These are phyloP conservation scores for Branchipolynoe longqiensis DNA, from an alignment of 2,888 invertebrate genomes.

Conservation along the genomic window DNA sequence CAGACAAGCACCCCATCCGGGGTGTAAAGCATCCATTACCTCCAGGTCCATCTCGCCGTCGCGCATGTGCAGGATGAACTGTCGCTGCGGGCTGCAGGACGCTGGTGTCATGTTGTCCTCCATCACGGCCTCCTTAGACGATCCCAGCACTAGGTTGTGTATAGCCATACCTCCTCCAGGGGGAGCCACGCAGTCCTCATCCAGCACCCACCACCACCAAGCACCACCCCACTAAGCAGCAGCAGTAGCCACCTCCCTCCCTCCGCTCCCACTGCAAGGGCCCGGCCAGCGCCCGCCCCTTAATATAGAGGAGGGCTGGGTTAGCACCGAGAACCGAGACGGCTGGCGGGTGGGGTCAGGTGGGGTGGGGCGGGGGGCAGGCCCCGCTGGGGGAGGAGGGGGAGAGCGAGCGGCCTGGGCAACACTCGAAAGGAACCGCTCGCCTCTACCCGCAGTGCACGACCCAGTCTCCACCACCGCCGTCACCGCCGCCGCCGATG, in stretches of 20 bases:
- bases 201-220: conserved; percentile 11
- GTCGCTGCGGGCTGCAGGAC: conserved; percentile 47
- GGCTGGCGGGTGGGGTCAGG: too few relatives aligned
- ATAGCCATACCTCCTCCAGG: conserved; percentile 39
- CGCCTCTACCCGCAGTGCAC: not conserved
- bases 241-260: conserved; percentile 14
- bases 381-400: not conserved
- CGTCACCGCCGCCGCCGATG: not conserved
- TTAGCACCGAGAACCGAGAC: too few relatives aligned
- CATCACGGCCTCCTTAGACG: conserved; percentile 50
- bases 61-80: conserved; percentile 43
- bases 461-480: not conserved
- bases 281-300: not conserved
- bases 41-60: conserved; percentile 27
- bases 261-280: not conserved
- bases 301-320: not conserved
- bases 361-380: not conserved
- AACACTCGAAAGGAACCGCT: not conserved
- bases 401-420: not conserved
- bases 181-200: not conserved
- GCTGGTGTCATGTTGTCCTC: conserved; percentile 40
- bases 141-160: conserved; percentile 50
- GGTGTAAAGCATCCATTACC: too few relatives aligned
- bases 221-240: conserved; percentile 23
- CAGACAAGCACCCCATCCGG: too few relatives aligned